phyloP scores from a whole-genome alignment of 2,797 vertebrate genomes.

The Anableps anableps region DNA sequence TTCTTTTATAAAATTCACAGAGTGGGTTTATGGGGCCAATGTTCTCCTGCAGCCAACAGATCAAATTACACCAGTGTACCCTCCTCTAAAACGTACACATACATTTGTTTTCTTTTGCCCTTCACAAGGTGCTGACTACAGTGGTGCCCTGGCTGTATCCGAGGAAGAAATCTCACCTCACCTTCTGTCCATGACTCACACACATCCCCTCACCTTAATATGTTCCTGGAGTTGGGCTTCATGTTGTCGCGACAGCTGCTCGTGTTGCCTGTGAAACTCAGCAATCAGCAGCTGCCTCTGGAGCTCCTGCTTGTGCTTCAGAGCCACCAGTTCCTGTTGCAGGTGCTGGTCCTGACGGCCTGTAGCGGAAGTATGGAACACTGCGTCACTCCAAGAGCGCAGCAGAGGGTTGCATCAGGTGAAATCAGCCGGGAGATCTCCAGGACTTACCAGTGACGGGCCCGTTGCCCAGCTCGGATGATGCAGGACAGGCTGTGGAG shows the following conservation, averaged over 20 bases:
- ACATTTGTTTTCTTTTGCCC: slow-evolving; percentile 38
- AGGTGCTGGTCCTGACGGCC: slow-evolving; percentile 88
- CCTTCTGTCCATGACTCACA: neutral
- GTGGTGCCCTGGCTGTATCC: slow-evolving; percentile 15
- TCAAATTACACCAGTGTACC: slow-evolving; percentile 47
- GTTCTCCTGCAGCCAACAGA: slow-evolving; percentile 54
- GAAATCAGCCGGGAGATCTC: neutral
- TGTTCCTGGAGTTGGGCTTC: slow-evolving; percentile 96
- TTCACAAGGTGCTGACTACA: slow-evolving; percentile 53
- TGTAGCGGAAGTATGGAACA: slow-evolving; percentile 17
- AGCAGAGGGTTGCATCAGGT: neutral
- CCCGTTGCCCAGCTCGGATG: slow-evolving; percentile 53
- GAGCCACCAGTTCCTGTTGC: slow-evolving; percentile 94
- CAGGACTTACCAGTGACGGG: slow-evolving; percentile 55
- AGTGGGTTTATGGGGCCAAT: slow-evolving; percentile 28
- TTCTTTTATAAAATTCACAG: slow-evolving; percentile 18
- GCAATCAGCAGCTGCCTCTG: slow-evolving; percentile 96
- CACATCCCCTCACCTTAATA: slow-evolving; percentile 84
- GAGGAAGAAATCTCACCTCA: slow-evolving; percentile 3
- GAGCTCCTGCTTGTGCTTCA: slow-evolving; percentile 99
- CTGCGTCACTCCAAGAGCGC: neutral
- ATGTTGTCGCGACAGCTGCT: slow-evolving; percentile 95
- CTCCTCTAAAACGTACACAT: slow-evolving; percentile 30
- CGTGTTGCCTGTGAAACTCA: slow-evolving; percentile 96
- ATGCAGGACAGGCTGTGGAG: slow-evolving; percentile 43